Evolutionary conservation across 2,797 vertebrate genomes (phyloP).

Genomic region (Chloroceryle amazona): DNA sequence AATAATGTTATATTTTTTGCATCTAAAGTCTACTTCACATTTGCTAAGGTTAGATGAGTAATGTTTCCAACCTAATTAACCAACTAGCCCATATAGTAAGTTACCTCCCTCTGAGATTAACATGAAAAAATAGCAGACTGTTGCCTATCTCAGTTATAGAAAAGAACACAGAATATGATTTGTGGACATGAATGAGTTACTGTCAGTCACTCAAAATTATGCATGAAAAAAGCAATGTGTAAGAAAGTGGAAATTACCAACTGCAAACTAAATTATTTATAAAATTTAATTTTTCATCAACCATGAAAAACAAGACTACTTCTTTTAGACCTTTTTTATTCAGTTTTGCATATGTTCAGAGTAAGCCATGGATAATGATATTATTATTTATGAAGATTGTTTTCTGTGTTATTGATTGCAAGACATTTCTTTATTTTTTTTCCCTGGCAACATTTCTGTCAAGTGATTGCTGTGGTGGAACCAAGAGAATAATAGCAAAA

Average conservation of each 20-base stretch:
- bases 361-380: neutral
- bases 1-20: neutral
- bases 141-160: neutral
- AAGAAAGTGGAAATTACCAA: neutral
- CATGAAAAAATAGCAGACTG: neutral
- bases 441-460: neutral
- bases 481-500: neutral
- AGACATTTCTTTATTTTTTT: neutral
- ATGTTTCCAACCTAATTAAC: constrained; percentile 31
- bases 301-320: neutral
- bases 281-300: neutral
- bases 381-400: neutral
- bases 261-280: neutral
- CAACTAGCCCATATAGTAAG: neutral
- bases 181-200: neutral
- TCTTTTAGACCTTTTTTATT: neutral
- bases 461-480: neutral
- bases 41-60: constrained; percentile 40
- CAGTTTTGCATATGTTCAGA: neutral
- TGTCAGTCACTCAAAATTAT: neutral
- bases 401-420: neutral
- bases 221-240: neutral
- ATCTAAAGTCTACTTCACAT: neutral
- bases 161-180: neutral
- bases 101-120: neutral